phyloP scores from a whole-genome alignment of 2,888 invertebrate species.

The Pseudococcus longispinus region DNA sequence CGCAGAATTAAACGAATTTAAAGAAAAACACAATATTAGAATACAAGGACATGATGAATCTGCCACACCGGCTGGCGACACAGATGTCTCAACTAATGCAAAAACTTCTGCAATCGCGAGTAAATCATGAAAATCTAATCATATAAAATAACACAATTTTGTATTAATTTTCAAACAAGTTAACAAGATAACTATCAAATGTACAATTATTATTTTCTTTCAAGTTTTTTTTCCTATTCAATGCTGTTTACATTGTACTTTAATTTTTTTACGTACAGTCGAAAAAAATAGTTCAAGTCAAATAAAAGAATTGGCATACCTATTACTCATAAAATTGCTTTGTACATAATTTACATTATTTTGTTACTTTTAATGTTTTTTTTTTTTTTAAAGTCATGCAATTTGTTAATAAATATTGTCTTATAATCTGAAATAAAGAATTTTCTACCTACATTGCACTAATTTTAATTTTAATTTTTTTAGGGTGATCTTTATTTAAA shows the following conservation, averaged over 20 bases:
- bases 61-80: conserved; percentile 21
- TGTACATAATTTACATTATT: neutral
- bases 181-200: neutral
- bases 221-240: neutral
- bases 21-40: conserved; percentile 87
- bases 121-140: conserved; percentile 24
- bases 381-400: neutral
- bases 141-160: neutral
- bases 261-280: neutral
- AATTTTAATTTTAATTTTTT: too few relatives aligned
- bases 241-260: neutral
- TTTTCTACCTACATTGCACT: neutral
- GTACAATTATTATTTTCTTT: neutral
- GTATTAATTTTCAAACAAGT: neutral
- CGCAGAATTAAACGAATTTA: conserved; percentile 87
- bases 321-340: neutral
- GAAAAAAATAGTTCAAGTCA: neutral
- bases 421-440: neutral
- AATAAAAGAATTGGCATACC: neutral
- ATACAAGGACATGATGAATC: conserved; percentile 66
- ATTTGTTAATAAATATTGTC: neutral
- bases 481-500: too few relatives aligned
- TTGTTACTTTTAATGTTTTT: neutral
- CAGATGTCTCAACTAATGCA: neutral
- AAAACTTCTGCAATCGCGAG: conserved; percentile 21